Percentiles rank a stretch among this genome's conserved stretches.
These are phyloP conservation scores for Tachina grossa DNA, from an alignment of 2,888 invertebrate genomes.

Conservation along the genomic window DNA sequence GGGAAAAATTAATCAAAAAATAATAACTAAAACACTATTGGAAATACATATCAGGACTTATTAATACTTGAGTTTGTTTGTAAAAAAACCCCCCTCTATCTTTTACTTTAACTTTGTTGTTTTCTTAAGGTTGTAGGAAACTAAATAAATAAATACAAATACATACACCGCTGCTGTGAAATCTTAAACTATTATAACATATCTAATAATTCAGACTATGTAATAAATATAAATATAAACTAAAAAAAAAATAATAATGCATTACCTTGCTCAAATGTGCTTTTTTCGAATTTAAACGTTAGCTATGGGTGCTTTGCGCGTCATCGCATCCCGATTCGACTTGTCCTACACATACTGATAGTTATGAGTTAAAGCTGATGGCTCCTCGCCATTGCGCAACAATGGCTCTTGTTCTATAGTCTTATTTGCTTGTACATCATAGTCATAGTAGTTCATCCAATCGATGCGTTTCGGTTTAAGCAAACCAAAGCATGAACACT, in stretches of 20 bases:
- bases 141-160: slow-evolving; percentile 23
- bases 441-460: slow-evolving; percentile 88
- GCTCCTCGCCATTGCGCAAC: slow-evolving; percentile 82
- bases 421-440: slow-evolving; percentile 84
- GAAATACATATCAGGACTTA: slow-evolving; percentile 51
- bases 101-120: slow-evolving; percentile 9
- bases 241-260: slow-evolving; percentile 20
- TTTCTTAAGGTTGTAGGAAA: slow-evolving; percentile 6
- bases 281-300: slow-evolving; percentile 76
- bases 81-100: slow-evolving; percentile 40
- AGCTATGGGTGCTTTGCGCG: slow-evolving; percentile 80
- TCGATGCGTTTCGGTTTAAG: slow-evolving; percentile 88
- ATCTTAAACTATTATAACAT: slow-evolving; percentile 26
- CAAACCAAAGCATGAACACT: slow-evolving; percentile 89
- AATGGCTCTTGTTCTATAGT: slow-evolving; percentile 86
- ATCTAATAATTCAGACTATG: background rate
- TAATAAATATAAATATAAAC: background rate
- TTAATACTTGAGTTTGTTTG: slow-evolving; percentile 49
- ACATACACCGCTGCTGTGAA: slow-evolving; percentile 17
- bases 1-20: slow-evolving; percentile 14
- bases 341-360: slow-evolving; percentile 87
- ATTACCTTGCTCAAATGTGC: slow-evolving; percentile 55
- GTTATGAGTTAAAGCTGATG: slow-evolving; percentile 85
- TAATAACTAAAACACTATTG: slow-evolving; percentile 25
- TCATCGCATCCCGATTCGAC: slow-evolving; percentile 82